Conservation (phyloP, 2,113 vertebrate genomes). For the Megaleporinus macrocephalus region DNA sequence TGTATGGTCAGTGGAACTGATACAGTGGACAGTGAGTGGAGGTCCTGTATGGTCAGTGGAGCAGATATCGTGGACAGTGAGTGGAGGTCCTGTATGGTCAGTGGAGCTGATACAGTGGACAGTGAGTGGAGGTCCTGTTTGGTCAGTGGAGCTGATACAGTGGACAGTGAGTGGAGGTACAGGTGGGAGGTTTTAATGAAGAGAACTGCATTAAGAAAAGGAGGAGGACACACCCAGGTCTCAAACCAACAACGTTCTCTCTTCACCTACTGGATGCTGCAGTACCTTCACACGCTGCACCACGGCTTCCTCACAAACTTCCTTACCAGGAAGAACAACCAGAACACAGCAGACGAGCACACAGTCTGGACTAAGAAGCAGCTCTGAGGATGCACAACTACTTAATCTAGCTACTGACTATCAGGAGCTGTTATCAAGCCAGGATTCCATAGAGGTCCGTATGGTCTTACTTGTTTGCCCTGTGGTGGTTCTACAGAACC, state of each 20-base stretch:
- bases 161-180: too few species aligned
- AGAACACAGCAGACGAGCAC: slow-evolving; percentile 10
- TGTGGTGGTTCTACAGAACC: slow-evolving; percentile 63
- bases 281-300: neutral
- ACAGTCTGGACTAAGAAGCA: neutral
- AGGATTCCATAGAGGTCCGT: slow-evolving; percentile 29
- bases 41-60: too few species aligned
- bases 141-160: too few species aligned
- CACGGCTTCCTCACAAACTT: too few species aligned
- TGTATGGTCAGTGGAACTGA: too few species aligned
- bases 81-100: too few species aligned
- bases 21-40: too few species aligned
- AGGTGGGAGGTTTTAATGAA: too few species aligned
- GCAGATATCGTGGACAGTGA: too few species aligned
- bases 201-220: neutral
- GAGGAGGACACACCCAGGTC: neutral
- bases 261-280: neutral
- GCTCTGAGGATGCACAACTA: slow-evolving; percentile 27
- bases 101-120: too few species aligned
- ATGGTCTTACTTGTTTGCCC: slow-evolving; percentile 73
- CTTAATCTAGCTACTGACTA: slow-evolving; percentile 23
- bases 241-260: neutral
- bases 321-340: neutral
- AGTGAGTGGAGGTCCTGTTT: too few species aligned
- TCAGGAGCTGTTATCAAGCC: too few species aligned